Percentiles rank a stretch among this genome's conserved stretches.
phyloP scores from a whole-genome alignment of 2,113 vertebrate genomes.

The Pagrus major region DNA sequence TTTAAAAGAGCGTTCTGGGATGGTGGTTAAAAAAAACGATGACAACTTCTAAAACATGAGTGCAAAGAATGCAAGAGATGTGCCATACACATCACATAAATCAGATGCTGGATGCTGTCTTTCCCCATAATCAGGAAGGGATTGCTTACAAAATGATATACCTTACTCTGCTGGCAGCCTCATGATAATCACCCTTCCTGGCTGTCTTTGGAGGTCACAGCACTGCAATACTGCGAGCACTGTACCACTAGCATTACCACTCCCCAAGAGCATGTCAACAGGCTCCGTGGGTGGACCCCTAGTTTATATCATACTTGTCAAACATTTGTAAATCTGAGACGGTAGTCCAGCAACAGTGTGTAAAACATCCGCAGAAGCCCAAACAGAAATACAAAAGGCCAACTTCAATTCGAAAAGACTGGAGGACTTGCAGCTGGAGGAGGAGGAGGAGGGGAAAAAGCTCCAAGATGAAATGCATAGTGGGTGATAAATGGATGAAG shows the following conservation, averaged over 20 bases:
- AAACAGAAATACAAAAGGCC: conserved; percentile 87
- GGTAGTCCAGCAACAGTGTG: conserved; percentile 84
- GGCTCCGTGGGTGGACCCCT: conserved; percentile 76
- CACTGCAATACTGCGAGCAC: conserved; percentile 46
- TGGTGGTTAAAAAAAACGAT: too few species aligned
- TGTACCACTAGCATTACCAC: conserved; percentile 73
- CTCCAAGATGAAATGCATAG: conserved; percentile 41
- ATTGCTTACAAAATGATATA: conserved; percentile 53
- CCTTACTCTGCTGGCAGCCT: conserved; percentile 36
- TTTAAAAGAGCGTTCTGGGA: too few species aligned
- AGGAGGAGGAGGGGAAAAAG: conserved; percentile 53
- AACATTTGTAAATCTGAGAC: conserved; percentile 87
- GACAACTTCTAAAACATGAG: conserved; percentile 32
- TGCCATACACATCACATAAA: conserved; percentile 23
- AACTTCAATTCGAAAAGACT: conserved; percentile 64
- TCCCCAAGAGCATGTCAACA: conserved; percentile 87
- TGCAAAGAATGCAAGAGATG: conserved; percentile 12
- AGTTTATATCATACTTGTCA: conserved; percentile 87
- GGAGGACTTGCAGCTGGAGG: conserved; percentile 81
- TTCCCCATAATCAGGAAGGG: conserved; percentile 39
- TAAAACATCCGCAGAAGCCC: conserved; percentile 88
- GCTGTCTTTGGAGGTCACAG: conserved; percentile 38
- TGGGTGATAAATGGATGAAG: conserved; percentile 27
- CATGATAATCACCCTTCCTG: conserved; percentile 43
- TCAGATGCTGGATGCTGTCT: conserved; percentile 30